These are phyloP conservation scores for Drosophila yooni DNA, from an alignment of 2,888 invertebrate genomes.

Conservation along the genomic window DNA sequence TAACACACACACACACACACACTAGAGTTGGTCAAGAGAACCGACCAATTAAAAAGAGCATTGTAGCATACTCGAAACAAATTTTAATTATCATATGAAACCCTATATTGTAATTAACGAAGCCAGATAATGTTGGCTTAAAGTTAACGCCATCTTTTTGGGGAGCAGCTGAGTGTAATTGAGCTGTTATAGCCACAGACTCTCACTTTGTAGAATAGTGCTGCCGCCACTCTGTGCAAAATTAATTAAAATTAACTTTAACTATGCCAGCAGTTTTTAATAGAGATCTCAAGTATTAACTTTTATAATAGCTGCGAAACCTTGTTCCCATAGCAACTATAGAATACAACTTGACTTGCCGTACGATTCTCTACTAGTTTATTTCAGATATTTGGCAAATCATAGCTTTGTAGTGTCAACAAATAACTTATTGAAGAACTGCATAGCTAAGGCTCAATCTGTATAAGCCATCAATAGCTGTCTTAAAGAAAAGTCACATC, in stretches of 20 bases:
- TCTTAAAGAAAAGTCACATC: background rate
- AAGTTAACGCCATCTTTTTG: background rate
- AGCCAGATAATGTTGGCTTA: conserved; percentile 10
- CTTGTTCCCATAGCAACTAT: background rate
- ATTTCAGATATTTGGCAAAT: background rate
- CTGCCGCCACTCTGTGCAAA: background rate
- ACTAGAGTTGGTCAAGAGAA: conserved; percentile 17
- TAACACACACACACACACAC: background rate
- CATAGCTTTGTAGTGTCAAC: background rate
- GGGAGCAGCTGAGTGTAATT: conserved; percentile 4
- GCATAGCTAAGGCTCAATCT: background rate
- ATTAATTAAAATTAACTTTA: background rate
- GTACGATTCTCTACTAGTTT: background rate
- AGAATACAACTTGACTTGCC: background rate
- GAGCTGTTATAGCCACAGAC: background rate
- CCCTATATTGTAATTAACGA: conserved; percentile 15
- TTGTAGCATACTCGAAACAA: conserved; percentile 14
- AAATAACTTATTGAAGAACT: background rate
- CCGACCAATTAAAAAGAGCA: conserved; percentile 14
- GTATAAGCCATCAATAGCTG: conserved; percentile 22
- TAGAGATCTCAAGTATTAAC: background rate
- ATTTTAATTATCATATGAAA: conserved; percentile 50
- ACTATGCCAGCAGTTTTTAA: background rate
- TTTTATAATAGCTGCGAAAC: background rate
- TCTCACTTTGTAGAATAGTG: background rate